Conservation (phyloP, 2,888 invertebrate genomes). For the Heliconius charithonia region DNA sequence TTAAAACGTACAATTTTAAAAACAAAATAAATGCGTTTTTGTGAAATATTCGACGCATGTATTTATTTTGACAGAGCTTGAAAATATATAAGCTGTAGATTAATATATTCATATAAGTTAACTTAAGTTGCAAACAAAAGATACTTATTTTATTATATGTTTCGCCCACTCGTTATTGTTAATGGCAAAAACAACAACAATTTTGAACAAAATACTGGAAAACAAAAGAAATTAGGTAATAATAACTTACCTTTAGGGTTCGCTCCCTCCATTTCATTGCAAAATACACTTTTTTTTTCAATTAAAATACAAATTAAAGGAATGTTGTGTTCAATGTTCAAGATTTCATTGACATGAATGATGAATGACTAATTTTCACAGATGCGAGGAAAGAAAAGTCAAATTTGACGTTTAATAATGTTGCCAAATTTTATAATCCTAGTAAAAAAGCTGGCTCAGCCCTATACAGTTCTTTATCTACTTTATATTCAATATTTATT, state of each 20-base stretch:
- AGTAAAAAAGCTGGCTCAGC: neutral
- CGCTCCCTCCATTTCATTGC: slow-evolving; percentile 77
- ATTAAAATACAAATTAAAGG: slow-evolving; percentile 47
- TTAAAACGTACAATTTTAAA: neutral
- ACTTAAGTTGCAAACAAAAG: slow-evolving; percentile 66
- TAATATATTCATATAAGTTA: slow-evolving; percentile 14
- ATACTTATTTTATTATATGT: slow-evolving; percentile 59
- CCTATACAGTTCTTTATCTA: too few relatives aligned
- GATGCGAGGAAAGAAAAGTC: slow-evolving; percentile 21
- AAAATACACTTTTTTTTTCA: slow-evolving; percentile 49
- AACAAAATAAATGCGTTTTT: neutral
- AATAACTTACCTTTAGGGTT: slow-evolving; percentile 64
- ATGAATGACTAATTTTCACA: slow-evolving; percentile 46
- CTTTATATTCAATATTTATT: too few relatives aligned
- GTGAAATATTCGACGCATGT: neutral
- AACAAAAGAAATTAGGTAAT: neutral
- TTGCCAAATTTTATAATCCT: slow-evolving; percentile 4
- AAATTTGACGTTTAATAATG: slow-evolving; percentile 25
- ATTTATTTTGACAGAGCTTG: neutral
- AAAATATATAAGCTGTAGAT: neutral
- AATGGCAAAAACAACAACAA: slow-evolving; percentile 61
- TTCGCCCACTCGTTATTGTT: slow-evolving; percentile 76
- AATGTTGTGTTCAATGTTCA: slow-evolving; percentile 51
- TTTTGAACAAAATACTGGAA: neutral
- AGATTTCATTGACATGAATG: slow-evolving; percentile 52